phyloP scores from a whole-genome alignment of 2,888 invertebrate species.

The Argyresthia albistria region DNA sequence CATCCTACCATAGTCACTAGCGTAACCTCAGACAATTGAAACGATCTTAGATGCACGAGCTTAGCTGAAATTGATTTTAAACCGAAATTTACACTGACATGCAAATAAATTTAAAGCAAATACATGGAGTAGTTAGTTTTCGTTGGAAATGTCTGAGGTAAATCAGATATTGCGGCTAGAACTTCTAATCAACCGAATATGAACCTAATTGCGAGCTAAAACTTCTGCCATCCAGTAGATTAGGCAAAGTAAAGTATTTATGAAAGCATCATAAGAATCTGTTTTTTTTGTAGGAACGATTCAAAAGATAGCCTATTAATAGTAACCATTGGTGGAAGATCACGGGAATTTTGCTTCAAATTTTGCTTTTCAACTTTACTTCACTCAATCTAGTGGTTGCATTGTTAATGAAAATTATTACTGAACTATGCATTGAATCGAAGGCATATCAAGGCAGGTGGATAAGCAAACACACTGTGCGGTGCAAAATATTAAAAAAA shows the following conservation, averaged over 20 bases:
- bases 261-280: conserved; percentile 35
- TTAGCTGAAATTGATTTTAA: too few species aligned
- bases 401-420: conserved; percentile 19
- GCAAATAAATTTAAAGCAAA: too few species aligned
- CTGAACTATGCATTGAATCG: conserved; percentile 37
- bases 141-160: conserved; percentile 40
- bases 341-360: conserved; percentile 53
- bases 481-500: not conserved
- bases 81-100: too few species aligned
- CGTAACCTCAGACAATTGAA: conserved; percentile 40
- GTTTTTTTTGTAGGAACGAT: conserved; percentile 53
- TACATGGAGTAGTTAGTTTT: conserved; percentile 12
- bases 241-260: conserved; percentile 31
- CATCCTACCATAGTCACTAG: conserved; percentile 31
- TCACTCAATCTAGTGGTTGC: conserved; percentile 55
- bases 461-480: conserved; percentile 15
- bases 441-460: conserved; percentile 50
- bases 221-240: conserved; percentile 39
- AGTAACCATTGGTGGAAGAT: conserved; percentile 63
- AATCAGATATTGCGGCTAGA: conserved; percentile 28
- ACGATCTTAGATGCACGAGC: conserved; percentile 19
- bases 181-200: not conserved
- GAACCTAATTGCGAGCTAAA: conserved; percentile 3
- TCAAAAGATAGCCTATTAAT: conserved; percentile 38
- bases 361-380: conserved; percentile 29